Conservation (phyloP, 2,113 vertebrate genomes). For the Coregonus clupeaformis region DNA sequence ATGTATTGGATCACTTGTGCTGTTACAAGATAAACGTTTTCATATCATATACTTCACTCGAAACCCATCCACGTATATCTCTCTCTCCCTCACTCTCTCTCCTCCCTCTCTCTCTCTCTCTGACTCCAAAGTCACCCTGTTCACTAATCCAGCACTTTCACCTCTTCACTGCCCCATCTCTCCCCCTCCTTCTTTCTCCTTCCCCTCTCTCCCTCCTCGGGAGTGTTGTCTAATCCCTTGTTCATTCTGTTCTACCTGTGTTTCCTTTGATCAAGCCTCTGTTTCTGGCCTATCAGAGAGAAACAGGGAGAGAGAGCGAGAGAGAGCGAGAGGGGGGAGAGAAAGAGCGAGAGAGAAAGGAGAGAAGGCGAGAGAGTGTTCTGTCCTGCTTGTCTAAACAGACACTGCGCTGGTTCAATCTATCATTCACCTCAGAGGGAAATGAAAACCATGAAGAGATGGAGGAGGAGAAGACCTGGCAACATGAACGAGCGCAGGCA, state of each 20-base stretch:
- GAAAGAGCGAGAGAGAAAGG: not conserved
- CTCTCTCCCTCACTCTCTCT: not conserved
- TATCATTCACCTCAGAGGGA: conserved; percentile 32
- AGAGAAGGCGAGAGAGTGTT: not conserved
- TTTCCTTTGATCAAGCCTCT: too few species aligned
- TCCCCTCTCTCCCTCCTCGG: conserved; percentile 7
- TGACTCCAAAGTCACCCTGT: not conserved
- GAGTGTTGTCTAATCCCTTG: not conserved
- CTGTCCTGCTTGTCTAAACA: conserved; percentile 44
- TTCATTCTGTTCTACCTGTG: not conserved
- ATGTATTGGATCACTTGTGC: conserved; percentile 26
- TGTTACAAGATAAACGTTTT: conserved; percentile 35
- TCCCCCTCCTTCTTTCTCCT: not conserved
- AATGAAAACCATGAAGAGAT: not conserved
- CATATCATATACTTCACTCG: conserved; percentile 18
- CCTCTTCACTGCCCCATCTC: not conserved
- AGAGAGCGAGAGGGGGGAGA: not conserved
- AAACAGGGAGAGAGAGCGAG: not conserved
- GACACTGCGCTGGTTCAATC: conserved; percentile 33
- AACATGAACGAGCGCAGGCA: not conserved
- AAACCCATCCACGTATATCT: not conserved
- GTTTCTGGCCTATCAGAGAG: not conserved
- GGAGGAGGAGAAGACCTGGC: not conserved
- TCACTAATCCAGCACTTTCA: not conserved
- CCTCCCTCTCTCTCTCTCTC: not conserved